phyloP scores from a whole-genome alignment of 2,797 vertebrate species.

The Limosa lapponica region DNA sequence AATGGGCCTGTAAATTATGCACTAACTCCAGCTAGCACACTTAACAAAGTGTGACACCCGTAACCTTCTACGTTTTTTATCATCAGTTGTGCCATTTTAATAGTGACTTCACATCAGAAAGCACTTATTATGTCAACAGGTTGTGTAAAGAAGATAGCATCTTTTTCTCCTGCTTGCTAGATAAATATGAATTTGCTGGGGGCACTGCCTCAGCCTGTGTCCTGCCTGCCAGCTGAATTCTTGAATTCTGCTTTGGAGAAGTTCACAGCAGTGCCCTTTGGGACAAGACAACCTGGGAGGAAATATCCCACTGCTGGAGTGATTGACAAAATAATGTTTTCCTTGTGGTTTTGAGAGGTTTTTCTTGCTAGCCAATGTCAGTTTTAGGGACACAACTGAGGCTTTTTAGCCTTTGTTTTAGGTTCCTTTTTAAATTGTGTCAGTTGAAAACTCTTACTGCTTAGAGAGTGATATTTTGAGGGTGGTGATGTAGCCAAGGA shows the following conservation, averaged over 20 bases:
- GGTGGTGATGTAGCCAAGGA: neutral
- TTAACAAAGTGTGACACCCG: neutral
- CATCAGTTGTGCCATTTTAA: neutral
- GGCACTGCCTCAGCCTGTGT: neutral
- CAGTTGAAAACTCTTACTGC: neutral
- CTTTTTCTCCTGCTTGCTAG: neutral
- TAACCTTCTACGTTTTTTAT: neutral
- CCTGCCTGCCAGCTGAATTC: neutral
- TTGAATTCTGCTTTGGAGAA: neutral
- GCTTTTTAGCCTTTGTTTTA: neutral
- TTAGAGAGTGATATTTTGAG: neutral
- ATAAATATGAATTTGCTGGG: neutral
- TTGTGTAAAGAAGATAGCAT: neutral
- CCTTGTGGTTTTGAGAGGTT: neutral
- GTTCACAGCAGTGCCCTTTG: rapidly evolving
- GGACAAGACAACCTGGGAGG: neutral
- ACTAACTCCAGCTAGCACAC: neutral
- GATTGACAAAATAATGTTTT: neutral
- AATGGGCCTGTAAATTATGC: neutral
- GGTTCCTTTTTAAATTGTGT: neutral
- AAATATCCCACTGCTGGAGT: neutral
- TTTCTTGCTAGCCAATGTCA: neutral
- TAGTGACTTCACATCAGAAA: neutral
- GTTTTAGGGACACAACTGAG: neutral
- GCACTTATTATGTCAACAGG: neutral